A percentile compares a stretch with the other conserved stretches of the same genome.
Conservation (phyloP, 2,797 vertebrate species). For the Ispidina picta region DNA sequence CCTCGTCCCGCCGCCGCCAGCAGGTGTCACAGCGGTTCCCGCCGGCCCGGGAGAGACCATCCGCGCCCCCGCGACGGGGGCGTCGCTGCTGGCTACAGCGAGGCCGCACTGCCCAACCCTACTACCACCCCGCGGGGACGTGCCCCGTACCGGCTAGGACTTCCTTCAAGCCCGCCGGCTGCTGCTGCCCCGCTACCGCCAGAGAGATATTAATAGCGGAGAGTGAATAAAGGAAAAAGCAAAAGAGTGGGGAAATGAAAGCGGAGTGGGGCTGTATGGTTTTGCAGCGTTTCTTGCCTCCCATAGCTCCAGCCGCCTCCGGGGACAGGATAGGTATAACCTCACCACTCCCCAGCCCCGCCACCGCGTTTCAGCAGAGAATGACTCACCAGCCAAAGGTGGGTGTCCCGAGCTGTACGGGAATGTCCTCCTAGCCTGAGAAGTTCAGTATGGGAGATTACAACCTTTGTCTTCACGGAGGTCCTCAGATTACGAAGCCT, state of each 20-base stretch:
- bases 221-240: no score
- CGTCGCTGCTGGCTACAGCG: neutral
- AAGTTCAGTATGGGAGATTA: neutral
- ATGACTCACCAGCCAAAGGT: neutral
- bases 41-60: conserved; percentile 36
- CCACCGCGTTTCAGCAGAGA: neutral
- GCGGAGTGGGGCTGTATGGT: no score
- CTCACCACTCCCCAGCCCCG: neutral
- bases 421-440: accelerated
- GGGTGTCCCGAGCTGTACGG: neutral
- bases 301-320: neutral
- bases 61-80: neutral
- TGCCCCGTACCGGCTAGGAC: neutral
- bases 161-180: neutral
- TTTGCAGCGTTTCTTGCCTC: neutral
- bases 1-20: neutral
- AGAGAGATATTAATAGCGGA: no score
- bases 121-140: neutral
- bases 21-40: conserved; percentile 26
- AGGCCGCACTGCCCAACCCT: neutral
- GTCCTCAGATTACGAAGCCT: neutral
- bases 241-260: no score
- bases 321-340: neutral
- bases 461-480: neutral
- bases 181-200: neutral